Percentiles rank a stretch among this genome's conserved stretches.
phyloP scores from a whole-genome alignment of 2,888 invertebrate species.

The Hypselothyrea guttata region DNA sequence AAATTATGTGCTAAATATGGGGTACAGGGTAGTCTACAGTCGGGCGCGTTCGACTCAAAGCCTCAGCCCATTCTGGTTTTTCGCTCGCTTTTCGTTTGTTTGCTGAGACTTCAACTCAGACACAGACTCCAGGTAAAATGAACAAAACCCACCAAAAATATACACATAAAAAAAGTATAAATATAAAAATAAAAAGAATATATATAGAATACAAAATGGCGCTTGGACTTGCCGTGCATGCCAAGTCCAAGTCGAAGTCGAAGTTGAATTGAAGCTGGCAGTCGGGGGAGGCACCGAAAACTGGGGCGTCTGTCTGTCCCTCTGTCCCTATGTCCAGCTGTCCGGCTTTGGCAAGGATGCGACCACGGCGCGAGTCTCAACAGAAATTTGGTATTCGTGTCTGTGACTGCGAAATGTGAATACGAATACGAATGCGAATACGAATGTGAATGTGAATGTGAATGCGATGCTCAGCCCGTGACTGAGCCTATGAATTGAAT shows the following conservation, averaged over 20 bases:
- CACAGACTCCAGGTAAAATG: slow-evolving; percentile 34
- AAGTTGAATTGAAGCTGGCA: too few species aligned
- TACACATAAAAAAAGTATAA: background rate
- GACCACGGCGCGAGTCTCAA: slow-evolving; percentile 7
- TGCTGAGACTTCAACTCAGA: slow-evolving; percentile 2
- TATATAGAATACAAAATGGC: background rate
- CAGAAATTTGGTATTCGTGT: slow-evolving; percentile 52
- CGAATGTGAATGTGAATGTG: slow-evolving; percentile 36
- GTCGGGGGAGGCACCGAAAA: too few species aligned
- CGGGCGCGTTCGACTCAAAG: too few species aligned
- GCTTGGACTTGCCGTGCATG: too few species aligned
- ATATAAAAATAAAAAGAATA: background rate
- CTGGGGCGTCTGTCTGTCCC: too few species aligned
- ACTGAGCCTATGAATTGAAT: slow-evolving; percentile 77
- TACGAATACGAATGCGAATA: background rate
- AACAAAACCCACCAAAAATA: background rate
- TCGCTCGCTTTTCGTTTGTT: slow-evolving; percentile 29
- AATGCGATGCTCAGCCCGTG: slow-evolving; percentile 54
- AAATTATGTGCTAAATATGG: too few species aligned
- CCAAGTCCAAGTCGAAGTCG: too few species aligned
- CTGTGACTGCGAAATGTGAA: slow-evolving; percentile 32
- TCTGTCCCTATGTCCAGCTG: too few species aligned
- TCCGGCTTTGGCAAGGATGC: slow-evolving; percentile 24
- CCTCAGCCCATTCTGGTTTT: too few species aligned
- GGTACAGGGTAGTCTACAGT: too few species aligned